Percentiles rank a stretch among this genome's conserved stretches.
Conservation (phyloP, 53 echinoderm and acorn worm species). For the Zoroaster sp. region DNA sequence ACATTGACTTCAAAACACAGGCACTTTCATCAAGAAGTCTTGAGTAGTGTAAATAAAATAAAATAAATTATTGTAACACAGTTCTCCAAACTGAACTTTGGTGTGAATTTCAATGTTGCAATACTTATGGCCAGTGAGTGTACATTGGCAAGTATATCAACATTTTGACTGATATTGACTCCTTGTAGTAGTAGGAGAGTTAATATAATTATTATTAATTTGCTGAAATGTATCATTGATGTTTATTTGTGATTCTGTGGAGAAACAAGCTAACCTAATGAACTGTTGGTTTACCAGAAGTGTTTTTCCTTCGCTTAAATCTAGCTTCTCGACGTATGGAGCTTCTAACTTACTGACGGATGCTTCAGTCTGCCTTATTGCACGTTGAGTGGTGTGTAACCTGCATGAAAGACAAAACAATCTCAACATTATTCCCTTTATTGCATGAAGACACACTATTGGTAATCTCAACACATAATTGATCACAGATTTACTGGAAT, state of each 20-base stretch:
- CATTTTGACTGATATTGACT: no score
- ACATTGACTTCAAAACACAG: no score
- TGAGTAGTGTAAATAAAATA: no score
- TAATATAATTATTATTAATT: not conserved
- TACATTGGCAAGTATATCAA: no score
- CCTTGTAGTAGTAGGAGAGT: not conserved
- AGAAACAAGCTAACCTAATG: not conserved
- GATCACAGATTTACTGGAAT: not conserved
- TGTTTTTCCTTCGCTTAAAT: conserved; percentile 43
- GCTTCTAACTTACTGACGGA: conserved; percentile 70
- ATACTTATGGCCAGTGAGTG: not conserved
- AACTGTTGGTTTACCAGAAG: conserved; percentile 56
- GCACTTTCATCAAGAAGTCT: no score
- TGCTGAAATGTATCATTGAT: not conserved
- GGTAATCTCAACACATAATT: not conserved
- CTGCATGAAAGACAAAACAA: conserved; percentile 40
- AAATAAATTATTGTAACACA: no score
- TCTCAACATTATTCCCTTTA: not conserved
- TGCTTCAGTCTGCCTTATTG: conserved; percentile 95
- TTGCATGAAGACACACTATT: not conserved
- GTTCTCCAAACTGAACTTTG: no score
- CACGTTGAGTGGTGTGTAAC: conserved; percentile 95
- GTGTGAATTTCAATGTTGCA: not conserved
- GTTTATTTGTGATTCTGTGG: not conserved
- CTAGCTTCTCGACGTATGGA: conserved; percentile 66